Evolutionary conservation across 2,888 invertebrate species (phyloP).

Genomic region (Craniophora ligustri): DNA sequence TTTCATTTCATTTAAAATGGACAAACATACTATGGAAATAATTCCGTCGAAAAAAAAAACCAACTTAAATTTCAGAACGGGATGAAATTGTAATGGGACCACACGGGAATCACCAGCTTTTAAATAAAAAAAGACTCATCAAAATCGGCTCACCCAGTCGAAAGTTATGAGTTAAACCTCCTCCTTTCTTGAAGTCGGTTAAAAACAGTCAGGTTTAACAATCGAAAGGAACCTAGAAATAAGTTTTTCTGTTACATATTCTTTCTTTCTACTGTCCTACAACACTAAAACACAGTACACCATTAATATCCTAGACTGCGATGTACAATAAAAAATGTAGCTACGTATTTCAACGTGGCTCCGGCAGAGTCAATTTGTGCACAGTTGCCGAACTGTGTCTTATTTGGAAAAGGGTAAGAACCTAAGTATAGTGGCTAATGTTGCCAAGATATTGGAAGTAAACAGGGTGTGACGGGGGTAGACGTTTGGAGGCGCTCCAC

Average conservation of each 20-base stretch:
- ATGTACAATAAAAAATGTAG: slow-evolving; percentile 39
- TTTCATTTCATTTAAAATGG: no score
- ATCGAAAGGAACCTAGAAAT: no score
- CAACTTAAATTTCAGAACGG: no score
- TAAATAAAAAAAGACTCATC: no score
- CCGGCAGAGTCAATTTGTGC: slow-evolving; percentile 59
- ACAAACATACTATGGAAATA: no score
- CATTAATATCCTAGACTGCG: slow-evolving; percentile 17
- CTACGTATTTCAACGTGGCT: slow-evolving; percentile 35
- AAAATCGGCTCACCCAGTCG: no score
- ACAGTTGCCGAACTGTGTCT: slow-evolving; percentile 31
- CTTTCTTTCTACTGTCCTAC: slow-evolving; percentile 6
- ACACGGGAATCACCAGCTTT: no score
- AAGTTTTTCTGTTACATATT: no score
- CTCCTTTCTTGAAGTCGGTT: no score
- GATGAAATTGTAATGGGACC: no score
- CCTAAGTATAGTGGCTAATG: slow-evolving; percentile 56
- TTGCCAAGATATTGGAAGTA: slow-evolving; percentile 57
- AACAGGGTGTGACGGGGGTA: slow-evolving; percentile 64
- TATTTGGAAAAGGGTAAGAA: slow-evolving; percentile 63
- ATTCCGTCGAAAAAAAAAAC: no score
- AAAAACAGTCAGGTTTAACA: neutral
- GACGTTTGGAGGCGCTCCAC: slow-evolving; percentile 54
- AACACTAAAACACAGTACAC: slow-evolving; percentile 19
- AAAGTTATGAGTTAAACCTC: no score